Evolutionary conservation across 2,113 vertebrate species (phyloP).

Genomic region (Illadopsis cleaveri): DNA sequence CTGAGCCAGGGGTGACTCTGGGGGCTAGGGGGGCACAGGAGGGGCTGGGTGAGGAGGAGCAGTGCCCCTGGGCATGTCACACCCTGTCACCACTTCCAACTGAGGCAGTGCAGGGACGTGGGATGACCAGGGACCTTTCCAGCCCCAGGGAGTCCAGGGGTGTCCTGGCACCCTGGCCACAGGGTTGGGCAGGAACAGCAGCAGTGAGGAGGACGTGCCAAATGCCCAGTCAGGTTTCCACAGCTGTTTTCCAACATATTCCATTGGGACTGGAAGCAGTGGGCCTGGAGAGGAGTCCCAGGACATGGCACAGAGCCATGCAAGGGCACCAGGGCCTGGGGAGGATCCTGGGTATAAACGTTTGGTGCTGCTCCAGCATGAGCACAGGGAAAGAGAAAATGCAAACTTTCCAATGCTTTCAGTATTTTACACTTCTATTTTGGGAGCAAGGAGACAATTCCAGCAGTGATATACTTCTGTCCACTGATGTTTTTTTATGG

Average conservation of each 20-base stretch:
- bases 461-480: background rate
- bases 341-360: too few species aligned
- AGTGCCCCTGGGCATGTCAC: background rate
- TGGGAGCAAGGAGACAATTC: background rate
- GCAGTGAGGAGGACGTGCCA: background rate
- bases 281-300: background rate
- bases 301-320: background rate
- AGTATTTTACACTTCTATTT: background rate
- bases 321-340: background rate
- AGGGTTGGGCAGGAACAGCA: background rate
- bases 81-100: background rate
- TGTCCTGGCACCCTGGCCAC: accelerated
- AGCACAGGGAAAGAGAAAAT: background rate
- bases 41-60: background rate
- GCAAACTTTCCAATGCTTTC: background rate
- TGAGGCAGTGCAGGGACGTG: background rate
- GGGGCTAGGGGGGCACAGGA: background rate
- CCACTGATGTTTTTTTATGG: background rate
- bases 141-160: background rate
- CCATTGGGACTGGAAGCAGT: accelerated
- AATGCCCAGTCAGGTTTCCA: background rate
- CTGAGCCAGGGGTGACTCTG: background rate
- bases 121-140: background rate
- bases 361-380: background rate
- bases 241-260: too few species aligned